Evolutionary conservation across 2,113 vertebrate genomes (phyloP).

Genomic region (Ahaetulla prasina): DNA sequence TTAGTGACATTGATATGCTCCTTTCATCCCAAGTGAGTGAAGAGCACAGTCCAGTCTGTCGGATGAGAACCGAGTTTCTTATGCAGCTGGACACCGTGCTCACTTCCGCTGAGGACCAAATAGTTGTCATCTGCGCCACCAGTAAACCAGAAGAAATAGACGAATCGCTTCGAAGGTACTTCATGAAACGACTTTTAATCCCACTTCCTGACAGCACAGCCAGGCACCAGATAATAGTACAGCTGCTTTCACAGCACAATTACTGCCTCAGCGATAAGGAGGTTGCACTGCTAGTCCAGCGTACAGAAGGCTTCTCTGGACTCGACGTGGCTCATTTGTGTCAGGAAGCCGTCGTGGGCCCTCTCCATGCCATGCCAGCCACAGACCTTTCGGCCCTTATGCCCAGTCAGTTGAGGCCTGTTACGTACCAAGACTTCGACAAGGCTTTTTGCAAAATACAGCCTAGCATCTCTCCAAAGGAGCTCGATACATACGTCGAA

Average conservation of each 20-base stretch:
- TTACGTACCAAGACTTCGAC: constrained; percentile 99
- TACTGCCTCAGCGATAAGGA: constrained; percentile 99
- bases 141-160: constrained; percentile 98
- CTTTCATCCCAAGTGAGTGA: constrained; percentile 89
- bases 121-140: constrained; percentile 96
- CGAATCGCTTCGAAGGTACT: constrained; percentile 96
- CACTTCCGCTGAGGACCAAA: constrained; percentile 92
- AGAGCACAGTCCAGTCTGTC: constrained; percentile 88
- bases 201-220: constrained; percentile 94
- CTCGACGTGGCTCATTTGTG: constrained; percentile 93
- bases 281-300: constrained; percentile 94
- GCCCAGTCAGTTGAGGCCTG: constrained; percentile 92
- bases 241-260: constrained; percentile 98
- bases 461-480: constrained; percentile 98
- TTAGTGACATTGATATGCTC: constrained; percentile 95
- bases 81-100: constrained; percentile 94
- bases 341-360: constrained; percentile 92
- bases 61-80: constrained; percentile 94
- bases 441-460: constrained; percentile 99
- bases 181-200: constrained; percentile 96
- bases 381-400: constrained; percentile 91
- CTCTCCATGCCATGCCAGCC: constrained; percentile 88
- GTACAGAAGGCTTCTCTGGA: constrained; percentile 97
- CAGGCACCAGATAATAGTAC: constrained; percentile 98
- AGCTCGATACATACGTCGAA: constrained; percentile 97